phyloP scores from a whole-genome alignment of 2,797 vertebrate species.

The Cyclura pinguis region DNA sequence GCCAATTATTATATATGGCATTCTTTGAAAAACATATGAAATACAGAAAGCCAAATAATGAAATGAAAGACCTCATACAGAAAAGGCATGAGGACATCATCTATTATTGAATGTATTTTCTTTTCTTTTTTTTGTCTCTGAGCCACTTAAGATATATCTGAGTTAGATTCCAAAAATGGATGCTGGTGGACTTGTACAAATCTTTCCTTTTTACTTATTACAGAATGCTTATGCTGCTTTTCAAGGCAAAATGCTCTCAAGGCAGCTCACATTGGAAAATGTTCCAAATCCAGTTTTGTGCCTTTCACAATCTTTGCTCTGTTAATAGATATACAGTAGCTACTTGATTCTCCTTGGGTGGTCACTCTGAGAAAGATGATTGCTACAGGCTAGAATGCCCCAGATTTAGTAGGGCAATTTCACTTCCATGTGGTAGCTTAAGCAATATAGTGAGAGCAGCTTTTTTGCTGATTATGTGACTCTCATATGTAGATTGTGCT shows the following conservation, averaged over 20 bases:
- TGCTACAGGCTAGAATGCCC: neutral
- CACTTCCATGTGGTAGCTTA: neutral
- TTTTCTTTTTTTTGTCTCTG: neutral
- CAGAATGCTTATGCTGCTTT: neutral
- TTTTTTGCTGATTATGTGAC: neutral
- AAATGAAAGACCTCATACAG: neutral
- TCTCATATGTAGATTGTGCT: neutral
- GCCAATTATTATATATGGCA: neutral
- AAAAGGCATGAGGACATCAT: neutral
- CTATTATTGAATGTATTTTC: neutral
- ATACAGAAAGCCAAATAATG: neutral
- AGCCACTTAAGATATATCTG: neutral
- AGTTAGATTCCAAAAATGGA: neutral
- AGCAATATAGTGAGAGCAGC: neutral
- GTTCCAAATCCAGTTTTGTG: neutral
- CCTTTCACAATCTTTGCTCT: neutral
- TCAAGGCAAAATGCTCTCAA: neutral
- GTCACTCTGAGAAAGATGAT: neutral
- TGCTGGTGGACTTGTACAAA: neutral
- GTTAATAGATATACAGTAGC: neutral
- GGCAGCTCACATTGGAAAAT: neutral
- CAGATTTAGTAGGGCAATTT: neutral
- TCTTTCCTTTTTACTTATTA: neutral
- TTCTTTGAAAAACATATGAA: neutral
- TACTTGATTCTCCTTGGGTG: neutral